A percentile compares a stretch with the other conserved stretches of the same genome.
phyloP scores from a whole-genome alignment of 2,113 vertebrate genomes.

The Podiceps cristatus region DNA sequence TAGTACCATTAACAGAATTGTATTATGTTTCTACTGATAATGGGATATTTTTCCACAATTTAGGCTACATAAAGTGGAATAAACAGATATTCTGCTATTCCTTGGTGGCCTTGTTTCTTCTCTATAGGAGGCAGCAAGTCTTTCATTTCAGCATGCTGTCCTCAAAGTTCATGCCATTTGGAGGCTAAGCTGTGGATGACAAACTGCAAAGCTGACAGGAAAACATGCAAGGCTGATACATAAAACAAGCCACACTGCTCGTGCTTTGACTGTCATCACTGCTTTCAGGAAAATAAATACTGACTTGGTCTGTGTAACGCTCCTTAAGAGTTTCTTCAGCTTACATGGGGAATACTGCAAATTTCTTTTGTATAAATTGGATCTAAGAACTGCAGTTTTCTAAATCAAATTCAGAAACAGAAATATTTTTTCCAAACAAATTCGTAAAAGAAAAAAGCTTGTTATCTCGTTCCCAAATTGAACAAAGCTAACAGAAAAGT shows the following conservation, averaged over 20 bases:
- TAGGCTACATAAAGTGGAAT: background rate
- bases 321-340: background rate
- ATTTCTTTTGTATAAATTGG: background rate
- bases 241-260: background rate
- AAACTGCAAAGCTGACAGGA: slow-evolving; percentile 50
- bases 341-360: background rate
- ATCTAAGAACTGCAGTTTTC: background rate
- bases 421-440: background rate
- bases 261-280: background rate
- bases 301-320: background rate
- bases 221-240: slow-evolving; percentile 32
- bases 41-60: slow-evolving; percentile 25
- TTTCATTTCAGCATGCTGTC: slow-evolving; percentile 42
- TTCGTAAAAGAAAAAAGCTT: background rate
- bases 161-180: slow-evolving; percentile 34
- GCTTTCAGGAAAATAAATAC: slow-evolving; percentile 41
- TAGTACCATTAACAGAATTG: background rate
- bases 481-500: slow-evolving; percentile 27
- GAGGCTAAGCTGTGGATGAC: slow-evolving; percentile 45
- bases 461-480: background rate
- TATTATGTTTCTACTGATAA: background rate
- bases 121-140: background rate
- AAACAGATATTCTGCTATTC: background rate
- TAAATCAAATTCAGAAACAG: background rate
- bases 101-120: background rate